These are phyloP conservation scores for Embiotoca jacksoni DNA, from an alignment of 2,113 vertebrate genomes.

Conservation along the genomic window DNA sequence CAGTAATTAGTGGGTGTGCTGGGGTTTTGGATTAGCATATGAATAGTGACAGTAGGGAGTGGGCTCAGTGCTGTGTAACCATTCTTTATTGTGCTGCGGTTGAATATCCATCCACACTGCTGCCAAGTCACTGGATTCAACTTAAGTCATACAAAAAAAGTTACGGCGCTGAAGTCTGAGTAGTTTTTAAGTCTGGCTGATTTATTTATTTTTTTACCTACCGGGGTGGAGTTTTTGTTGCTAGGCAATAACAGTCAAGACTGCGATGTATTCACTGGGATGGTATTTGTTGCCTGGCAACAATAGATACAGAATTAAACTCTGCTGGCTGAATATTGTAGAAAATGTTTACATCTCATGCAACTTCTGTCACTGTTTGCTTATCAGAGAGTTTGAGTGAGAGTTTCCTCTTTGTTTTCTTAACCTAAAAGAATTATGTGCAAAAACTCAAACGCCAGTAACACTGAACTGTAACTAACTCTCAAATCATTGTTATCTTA, in stretches of 20 bases:
- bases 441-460: not conserved
- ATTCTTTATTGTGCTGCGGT: slow-evolving; percentile 38
- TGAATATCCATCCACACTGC: slow-evolving; percentile 28
- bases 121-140: slow-evolving; percentile 40
- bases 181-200: slow-evolving; percentile 34
- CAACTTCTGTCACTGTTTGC: not conserved
- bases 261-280: slow-evolving; percentile 20
- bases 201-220: slow-evolving; percentile 34
- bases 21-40: slow-evolving; percentile 68
- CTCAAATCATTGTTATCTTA: too few relatives aligned
- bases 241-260: slow-evolving; percentile 43
- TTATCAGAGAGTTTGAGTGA: not conserved
- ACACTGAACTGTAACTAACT: too few relatives aligned
- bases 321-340: not conserved
- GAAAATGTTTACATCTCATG: slow-evolving; percentile 4
- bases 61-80: slow-evolving; percentile 43
- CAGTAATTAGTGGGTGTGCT: slow-evolving; percentile 60
- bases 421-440: not conserved
- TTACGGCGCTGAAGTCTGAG: slow-evolving; percentile 21
- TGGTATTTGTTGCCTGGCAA: slow-evolving; percentile 56
- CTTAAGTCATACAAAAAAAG: slow-evolving; percentile 41
- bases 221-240: slow-evolving; percentile 36
- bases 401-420: not conserved
- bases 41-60: slow-evolving; percentile 67
- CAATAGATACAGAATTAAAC: slow-evolving; percentile 26